Evolutionary conservation across 2,113 vertebrate genomes (phyloP), one percentile per base, ranked within the genome.

Genomic region (Gasterosteus aculeatus): DNA sequence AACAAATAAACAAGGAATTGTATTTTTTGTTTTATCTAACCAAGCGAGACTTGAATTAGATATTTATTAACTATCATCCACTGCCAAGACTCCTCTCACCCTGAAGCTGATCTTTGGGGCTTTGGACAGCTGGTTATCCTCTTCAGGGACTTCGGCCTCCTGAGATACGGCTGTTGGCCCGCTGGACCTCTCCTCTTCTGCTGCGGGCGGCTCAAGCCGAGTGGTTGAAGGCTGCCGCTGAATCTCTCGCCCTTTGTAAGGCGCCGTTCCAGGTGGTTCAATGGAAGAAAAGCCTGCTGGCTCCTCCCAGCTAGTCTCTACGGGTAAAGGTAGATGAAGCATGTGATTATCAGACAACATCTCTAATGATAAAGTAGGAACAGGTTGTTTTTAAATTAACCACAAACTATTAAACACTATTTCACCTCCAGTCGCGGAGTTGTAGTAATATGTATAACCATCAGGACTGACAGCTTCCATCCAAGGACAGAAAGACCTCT

Each of bases 221-320:
- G 93, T 88, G 0, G 77, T 47, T 35, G 80, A 82, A 0, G 76
- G 60, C 16, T 87, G 84, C 54, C 77, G 72, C n/a, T 44, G 86
- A 77, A 47, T 77, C 77, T 77, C 66, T 63, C 51, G 49, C 39
- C 75, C 69, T 46, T 16, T 56, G 42, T 11, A 61, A 39, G 70
- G 42, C 47, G 18, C 78, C 19, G 69, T 54, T 76, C 51, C 76
- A 49, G 91, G 72, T 3, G 56, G 65, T 1, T 80, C 80, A 7
- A 5, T 38, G 0, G 84, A 22, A 9, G 64, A 7, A 6, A 94
- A 94, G 41, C 91, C 94, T 60, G 88, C 93, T 0, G 97, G 97
- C 80, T 95, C 97, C 83, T 97, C 96, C 98, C 98, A 99, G 1
- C 92, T 97, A 73, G 97, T 97, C 84, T 97, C 97, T 99, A 91